Percentiles rank a stretch among this genome's conserved stretches.
Evolutionary conservation across 1,140 invertebrate genomes (phyloP).

Genomic region (Brachionus rubens): DNA sequence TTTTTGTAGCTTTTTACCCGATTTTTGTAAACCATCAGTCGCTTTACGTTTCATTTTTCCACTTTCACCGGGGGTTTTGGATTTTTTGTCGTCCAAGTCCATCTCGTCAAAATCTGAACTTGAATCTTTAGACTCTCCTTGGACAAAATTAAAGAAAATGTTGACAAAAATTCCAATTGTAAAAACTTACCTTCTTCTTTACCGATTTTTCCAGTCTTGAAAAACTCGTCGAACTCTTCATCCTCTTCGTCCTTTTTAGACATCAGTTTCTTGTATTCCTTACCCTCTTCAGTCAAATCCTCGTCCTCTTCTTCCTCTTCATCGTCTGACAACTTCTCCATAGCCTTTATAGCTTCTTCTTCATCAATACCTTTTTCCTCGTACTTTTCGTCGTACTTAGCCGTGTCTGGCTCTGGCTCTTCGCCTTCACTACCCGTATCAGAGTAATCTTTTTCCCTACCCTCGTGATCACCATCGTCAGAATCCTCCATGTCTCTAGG

Average conservation of each 20-base stretch:
- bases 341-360: slow-evolving; percentile 46
- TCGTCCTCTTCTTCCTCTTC: slow-evolving; percentile 44
- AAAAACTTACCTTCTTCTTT: slow-evolving; percentile 16
- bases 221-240: slow-evolving; percentile 40
- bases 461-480: slow-evolving; percentile 48
- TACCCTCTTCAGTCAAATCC: slow-evolving; percentile 47
- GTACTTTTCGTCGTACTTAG: slow-evolving; percentile 41
- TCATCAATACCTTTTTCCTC: slow-evolving; percentile 48
- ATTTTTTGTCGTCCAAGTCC: slow-evolving; percentile 26
- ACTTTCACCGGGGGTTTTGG: not conserved
- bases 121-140: slow-evolving; percentile 28
- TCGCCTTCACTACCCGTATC: not conserved
- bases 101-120: slow-evolving; percentile 43
- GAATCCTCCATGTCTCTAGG: slow-evolving; percentile 45
- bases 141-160: not conserved
- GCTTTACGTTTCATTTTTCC: slow-evolving; percentile 28
- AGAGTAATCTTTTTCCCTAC: slow-evolving; percentile 40
- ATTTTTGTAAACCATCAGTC: slow-evolving; percentile 37
- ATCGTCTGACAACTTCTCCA: slow-evolving; percentile 43
- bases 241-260: slow-evolving; percentile 25
- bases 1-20: slow-evolving; percentile 12
- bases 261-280: slow-evolving; percentile 46
- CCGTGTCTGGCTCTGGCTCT: slow-evolving; percentile 9
- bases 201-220: slow-evolving; percentile 24
- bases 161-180: not conserved